phyloP scores from a whole-genome alignment of 2,113 vertebrate genomes.

The Pelvicachromis taeniatus region DNA sequence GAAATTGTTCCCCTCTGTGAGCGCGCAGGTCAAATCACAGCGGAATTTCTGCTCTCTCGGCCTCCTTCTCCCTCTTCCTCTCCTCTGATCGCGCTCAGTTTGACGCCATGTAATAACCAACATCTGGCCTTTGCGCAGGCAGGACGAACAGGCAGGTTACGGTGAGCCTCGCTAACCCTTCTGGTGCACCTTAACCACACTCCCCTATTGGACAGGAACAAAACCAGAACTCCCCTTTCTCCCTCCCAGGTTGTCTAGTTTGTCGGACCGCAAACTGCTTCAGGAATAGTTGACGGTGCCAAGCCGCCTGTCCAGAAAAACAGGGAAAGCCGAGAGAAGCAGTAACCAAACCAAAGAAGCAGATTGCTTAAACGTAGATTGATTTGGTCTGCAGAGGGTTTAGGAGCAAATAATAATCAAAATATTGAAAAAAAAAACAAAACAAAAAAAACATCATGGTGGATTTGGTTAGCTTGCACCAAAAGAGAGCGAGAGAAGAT shows the following conservation, averaged over 20 bases:
- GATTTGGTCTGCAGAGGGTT: not conserved
- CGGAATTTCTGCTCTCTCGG: not conserved
- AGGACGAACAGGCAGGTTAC: slow-evolving; percentile 33
- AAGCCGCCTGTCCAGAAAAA: not conserved
- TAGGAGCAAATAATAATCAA: not conserved
- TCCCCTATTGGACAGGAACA: slow-evolving; percentile 36
- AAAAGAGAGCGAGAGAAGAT: not conserved
- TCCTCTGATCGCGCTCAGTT: slow-evolving; percentile 51
- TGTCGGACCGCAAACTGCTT: slow-evolving; percentile 43
- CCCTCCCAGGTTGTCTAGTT: not conserved
- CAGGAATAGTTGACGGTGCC: slow-evolving; percentile 52
- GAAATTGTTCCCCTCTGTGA: not conserved
- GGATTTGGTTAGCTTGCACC: not conserved
- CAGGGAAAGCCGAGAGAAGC: not conserved
- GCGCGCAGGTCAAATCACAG: slow-evolving; percentile 42
- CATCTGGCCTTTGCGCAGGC: slow-evolving; percentile 50
- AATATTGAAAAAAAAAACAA: too few species aligned
- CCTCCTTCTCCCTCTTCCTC: slow-evolving; percentile 5
- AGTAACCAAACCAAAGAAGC: not conserved
- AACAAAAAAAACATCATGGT: not conserved
- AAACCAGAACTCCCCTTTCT: slow-evolving; percentile 33
- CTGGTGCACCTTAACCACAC: slow-evolving; percentile 14
- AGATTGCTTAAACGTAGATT: not conserved
- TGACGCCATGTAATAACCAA: slow-evolving; percentile 61
- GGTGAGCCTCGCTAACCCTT: slow-evolving; percentile 24